Base-by-base conservation (phyloP, 2,797 vertebrate species). In the Spinus pinus region DNA sequence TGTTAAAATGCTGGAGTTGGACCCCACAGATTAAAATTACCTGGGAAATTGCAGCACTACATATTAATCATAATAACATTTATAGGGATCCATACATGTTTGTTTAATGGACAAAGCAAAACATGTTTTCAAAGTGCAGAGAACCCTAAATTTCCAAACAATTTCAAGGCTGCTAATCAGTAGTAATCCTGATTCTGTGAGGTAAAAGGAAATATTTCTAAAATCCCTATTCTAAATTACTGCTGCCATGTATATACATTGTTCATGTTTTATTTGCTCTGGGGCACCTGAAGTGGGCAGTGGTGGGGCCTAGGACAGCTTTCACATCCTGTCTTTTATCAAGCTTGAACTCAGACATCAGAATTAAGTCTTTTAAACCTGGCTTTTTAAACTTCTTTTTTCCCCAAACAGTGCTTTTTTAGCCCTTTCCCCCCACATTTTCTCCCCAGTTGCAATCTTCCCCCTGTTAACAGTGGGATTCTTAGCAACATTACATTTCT, bases 401-500 rank as follows among this genome's bases (percentile, higher is more conserved):
- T 6, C 2, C 41, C 60, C 20, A 33, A 78, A 31, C 1, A 22
- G 9, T 61, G 46, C n/a, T 20, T 83, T 46, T 90, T 80, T 70
- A 62, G 20, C 23, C 10, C 6, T 44, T 44, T 35, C 0, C 6
- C 39, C 25, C 51, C 30, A 25, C 10, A 2, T 83, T 91, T 90
- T 81, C 37, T 60, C 25, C 33, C 37, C 65, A 57, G 56, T 33
- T 84, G 58, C 72, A 64, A 2, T 82, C 20, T 93, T 85, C 44
- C 37, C n/a, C 23, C 57, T 70, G 41, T 90, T 94, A 86, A 53
- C n/a, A 78, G 81, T 16, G 42, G 62, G 49, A 75, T 81, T 88
- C 61, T 83, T 86, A 72, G 51, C 86, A 94, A 31, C 75, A 50
- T 96, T 56, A 28, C 44, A n/a, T 86, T 93, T 93, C 54, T 58